Evolutionary conservation across 1,140 invertebrate genomes (phyloP).

Genomic region (Papilio aristodemus): DNA sequence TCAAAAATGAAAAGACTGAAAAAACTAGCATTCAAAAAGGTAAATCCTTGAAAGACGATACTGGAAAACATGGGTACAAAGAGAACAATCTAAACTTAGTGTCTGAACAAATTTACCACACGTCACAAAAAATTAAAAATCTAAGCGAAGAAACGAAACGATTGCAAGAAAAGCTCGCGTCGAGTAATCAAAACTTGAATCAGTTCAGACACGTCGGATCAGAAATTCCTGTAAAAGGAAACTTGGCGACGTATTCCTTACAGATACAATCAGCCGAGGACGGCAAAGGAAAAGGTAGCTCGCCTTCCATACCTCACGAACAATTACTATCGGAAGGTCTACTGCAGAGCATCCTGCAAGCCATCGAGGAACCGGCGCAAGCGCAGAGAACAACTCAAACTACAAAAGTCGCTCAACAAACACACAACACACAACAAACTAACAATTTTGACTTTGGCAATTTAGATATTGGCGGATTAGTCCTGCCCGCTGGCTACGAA

Average conservation of each 20-base stretch:
- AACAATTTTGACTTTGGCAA: constrained; percentile 28
- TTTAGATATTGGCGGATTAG: constrained; percentile 25
- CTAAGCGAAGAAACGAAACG: constrained; percentile 68
- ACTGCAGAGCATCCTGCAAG: constrained; percentile 86
- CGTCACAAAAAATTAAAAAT: constrained; percentile 64
- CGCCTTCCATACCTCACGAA: constrained; percentile 82
- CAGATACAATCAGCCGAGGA: constrained; percentile 85
- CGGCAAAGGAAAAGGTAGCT: constrained; percentile 67
- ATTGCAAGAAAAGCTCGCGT: constrained; percentile 69
- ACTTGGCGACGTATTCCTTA: constrained; percentile 84
- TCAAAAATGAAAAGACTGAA: constrained; percentile 53
- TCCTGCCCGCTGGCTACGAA: constrained; percentile 58
- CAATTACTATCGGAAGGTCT: constrained; percentile 88
- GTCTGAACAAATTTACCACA: constrained; percentile 66
- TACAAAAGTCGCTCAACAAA: constrained; percentile 40
- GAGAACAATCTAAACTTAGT: constrained; percentile 54
- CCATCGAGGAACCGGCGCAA: constrained; percentile 65
- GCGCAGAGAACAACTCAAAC: constrained; percentile 42
- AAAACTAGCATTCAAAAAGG: constrained; percentile 57
- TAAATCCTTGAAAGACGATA: constrained; percentile 57
- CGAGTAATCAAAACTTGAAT: constrained; percentile 55
- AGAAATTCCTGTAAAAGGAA: constrained; percentile 83
- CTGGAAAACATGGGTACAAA: constrained; percentile 54
- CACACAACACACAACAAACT: constrained; percentile 38
- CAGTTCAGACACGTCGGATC: constrained; percentile 42